Base-by-base conservation (phyloP, 2,113 vertebrate species). In the Carlito syrichta region DNA sequence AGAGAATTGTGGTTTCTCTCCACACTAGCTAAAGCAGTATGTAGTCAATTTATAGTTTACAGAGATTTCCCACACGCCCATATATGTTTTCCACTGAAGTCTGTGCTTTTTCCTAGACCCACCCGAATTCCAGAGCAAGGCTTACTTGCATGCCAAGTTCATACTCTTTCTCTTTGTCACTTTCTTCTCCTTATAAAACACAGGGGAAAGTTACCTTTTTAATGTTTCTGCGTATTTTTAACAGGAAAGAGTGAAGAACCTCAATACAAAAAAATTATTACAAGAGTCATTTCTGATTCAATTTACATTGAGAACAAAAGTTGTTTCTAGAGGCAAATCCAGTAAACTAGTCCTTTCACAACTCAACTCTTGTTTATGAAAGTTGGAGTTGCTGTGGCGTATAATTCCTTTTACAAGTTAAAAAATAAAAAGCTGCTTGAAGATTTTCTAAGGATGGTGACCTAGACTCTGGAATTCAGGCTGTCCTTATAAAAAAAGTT, bases 71-170 rank as follows among this genome's bases (percentile, higher is more conserved):
- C 97, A 82, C 97, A 98, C 98, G 93, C 98, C 98, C 97, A 84
- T 98, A 95, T 97, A 97, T 96, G 97, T 98, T 98, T 99, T 99
- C 98, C 98, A 99, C 98, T 98, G 97, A 97, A 97, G 98, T 96
- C 98, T 97, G 97, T 97, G 96, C 97, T 98, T 98, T 99, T 99
- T 98, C 98, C 98, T 98, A 98, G 98, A 98, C 98, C 98, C 98
- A 98, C 98, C 98, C 98, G 52, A 88, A 98, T 99, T 99, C 98
- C 98, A 98, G 98, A 93, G 96, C 98, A 90, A 66, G 95, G 86
- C 92, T 98, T 83, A 22, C 69, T 96, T 16, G 2, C 54, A 17
- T 91, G 98, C 98, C 98, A 99, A 98, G 91, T 96, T 98, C 95
- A 96, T 86, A 43, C 45, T 81, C 76, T 66, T 89, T 78, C 79